phyloP scores from a whole-genome alignment of 2,888 invertebrate genomes.

The Neoaliturus tenellus region DNA sequence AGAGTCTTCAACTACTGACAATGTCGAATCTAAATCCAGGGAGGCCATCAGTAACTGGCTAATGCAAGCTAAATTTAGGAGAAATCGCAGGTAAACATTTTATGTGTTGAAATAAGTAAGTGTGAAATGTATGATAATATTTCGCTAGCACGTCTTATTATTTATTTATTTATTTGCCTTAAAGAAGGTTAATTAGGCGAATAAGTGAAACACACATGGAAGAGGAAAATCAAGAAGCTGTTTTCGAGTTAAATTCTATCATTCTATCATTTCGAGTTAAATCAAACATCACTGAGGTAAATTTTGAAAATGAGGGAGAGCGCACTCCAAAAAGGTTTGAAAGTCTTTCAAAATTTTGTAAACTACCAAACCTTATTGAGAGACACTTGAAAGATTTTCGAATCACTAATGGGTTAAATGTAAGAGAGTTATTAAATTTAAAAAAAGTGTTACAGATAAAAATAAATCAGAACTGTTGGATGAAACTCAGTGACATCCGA shows the following conservation, averaged over 20 bases:
- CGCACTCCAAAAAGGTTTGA: not conserved
- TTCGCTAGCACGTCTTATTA: too few species aligned
- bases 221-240: too few species aligned
- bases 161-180: too few species aligned
- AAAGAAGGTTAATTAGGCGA: not conserved
- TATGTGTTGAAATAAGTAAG: too few species aligned
- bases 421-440: not conserved
- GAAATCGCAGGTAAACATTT: too few species aligned
- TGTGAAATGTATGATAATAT: too few species aligned
- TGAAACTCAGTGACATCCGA: too few species aligned
- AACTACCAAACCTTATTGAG: not conserved
- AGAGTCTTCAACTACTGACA: too few species aligned
- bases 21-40: too few species aligned
- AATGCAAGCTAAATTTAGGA: too few species aligned
- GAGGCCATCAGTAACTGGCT: too few species aligned
- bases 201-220: not conserved
- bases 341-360: not conserved
- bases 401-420: not conserved
- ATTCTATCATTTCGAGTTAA: too few species aligned
- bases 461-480: not conserved
- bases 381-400: not conserved
- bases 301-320: not conserved
- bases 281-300: not conserved
- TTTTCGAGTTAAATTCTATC: not conserved
- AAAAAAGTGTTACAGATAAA: not conserved